A percentile compares a stretch with the other conserved stretches of the same genome.
These are phyloP conservation scores for Sinodicranocentrus sp. DNA, from an alignment of 2,888 invertebrate genomes.

Conservation along the genomic window DNA sequence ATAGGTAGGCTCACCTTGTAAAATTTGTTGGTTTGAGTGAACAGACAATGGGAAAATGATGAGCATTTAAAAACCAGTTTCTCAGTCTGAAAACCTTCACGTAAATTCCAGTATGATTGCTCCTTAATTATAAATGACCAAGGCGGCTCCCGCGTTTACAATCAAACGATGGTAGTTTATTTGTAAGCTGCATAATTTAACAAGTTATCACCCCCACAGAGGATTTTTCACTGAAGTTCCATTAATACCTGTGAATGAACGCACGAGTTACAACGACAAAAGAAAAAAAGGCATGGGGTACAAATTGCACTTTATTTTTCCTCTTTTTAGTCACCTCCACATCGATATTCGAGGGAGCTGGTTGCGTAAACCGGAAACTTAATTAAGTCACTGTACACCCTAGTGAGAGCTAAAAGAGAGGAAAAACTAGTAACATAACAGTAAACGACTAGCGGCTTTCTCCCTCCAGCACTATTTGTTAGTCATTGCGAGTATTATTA, in stretches of 20 bases:
- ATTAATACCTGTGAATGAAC: background rate
- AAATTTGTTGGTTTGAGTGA: too few species aligned
- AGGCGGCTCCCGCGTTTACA: too few species aligned
- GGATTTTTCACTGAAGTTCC: too few species aligned
- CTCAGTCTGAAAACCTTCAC: too few species aligned
- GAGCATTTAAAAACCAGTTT: too few species aligned
- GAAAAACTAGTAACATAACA: background rate
- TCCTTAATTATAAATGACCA: too few species aligned
- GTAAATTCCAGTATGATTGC: too few species aligned
- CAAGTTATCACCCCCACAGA: background rate
- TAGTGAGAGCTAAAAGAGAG: background rate
- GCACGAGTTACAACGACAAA: background rate
- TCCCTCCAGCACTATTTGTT: background rate
- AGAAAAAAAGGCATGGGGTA: background rate
- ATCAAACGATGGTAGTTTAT: too few species aligned
- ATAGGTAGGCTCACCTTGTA: too few species aligned
- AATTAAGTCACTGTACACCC: slow-evolving; percentile 63
- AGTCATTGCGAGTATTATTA: slow-evolving; percentile 9
- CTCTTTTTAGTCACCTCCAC: background rate
- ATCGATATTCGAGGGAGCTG: slow-evolving; percentile 39
- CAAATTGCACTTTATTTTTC: background rate
- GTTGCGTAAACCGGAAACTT: slow-evolving; percentile 62
- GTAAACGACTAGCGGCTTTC: slow-evolving; percentile 11
- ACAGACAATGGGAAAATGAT: too few species aligned
- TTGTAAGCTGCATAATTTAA: background rate